phyloP scores from a whole-genome alignment of 2,113 vertebrate species.

The Coregonus clupeaformis region DNA sequence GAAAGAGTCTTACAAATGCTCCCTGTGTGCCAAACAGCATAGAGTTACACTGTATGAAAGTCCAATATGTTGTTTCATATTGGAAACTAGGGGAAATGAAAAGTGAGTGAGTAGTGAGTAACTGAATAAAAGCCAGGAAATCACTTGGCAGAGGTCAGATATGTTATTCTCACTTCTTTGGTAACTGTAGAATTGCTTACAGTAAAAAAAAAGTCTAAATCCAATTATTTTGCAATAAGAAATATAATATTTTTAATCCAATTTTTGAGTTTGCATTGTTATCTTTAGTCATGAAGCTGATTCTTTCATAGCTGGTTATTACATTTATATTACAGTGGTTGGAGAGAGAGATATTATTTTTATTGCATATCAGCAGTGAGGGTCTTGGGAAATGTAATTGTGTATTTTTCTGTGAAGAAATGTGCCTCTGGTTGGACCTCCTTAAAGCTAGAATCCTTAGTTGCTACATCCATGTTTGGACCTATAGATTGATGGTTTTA shows the following conservation, averaged over 20 bases:
- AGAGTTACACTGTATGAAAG: constrained; percentile 1
- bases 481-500: no score
- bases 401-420: constrained; percentile 5
- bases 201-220: constrained; percentile 22
- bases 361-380: constrained; percentile 9
- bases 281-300: background rate
- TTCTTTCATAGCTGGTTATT: background rate
- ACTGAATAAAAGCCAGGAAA: constrained; percentile 30
- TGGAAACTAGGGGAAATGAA: background rate
- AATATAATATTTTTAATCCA: constrained; percentile 27
- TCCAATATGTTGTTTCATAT: constrained; percentile 7
- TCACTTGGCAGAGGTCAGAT: background rate
- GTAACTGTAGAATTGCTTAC: constrained; percentile 27
- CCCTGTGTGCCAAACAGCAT: background rate
- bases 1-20: no score
- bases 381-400: constrained; percentile 12
- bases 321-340: background rate
- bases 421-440: background rate
- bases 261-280: constrained; percentile 35
- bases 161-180: constrained; percentile 20
- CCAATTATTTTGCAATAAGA: constrained; percentile 45
- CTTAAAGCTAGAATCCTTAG: no score
- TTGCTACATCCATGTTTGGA: no score
- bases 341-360: background rate
- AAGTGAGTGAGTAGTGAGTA: background rate